These are phyloP conservation scores for Danaus melanippus DNA, from an alignment of 1,140 invertebrate genomes.

Conservation along the genomic window DNA sequence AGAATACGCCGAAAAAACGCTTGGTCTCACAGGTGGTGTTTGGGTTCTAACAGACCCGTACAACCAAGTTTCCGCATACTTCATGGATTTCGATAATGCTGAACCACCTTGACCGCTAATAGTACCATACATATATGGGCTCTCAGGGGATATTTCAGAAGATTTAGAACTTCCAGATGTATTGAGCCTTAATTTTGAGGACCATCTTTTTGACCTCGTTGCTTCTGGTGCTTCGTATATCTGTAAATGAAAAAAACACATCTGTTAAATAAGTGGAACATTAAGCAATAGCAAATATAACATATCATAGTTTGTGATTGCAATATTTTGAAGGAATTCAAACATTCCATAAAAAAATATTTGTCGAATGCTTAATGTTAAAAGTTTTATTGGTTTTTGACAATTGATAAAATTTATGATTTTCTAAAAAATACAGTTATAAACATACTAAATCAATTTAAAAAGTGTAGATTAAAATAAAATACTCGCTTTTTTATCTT, in stretches of 20 bases:
- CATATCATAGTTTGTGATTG: background rate
- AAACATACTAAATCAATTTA: slow-evolving; percentile 1
- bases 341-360: background rate
- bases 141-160: slow-evolving; percentile 63
- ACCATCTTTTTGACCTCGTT: slow-evolving; percentile 63
- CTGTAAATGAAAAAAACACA: slow-evolving; percentile 39
- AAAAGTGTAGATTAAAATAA: too few relatives aligned
- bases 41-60: slow-evolving; percentile 81
- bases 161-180: slow-evolving; percentile 59
- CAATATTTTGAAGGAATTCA: background rate
- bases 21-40: slow-evolving; percentile 71
- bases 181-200: slow-evolving; percentile 61
- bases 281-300: background rate
- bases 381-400: too few relatives aligned
- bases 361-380: background rate
- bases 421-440: background rate
- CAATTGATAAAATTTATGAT: background rate
- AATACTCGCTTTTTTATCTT: too few relatives aligned
- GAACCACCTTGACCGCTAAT: slow-evolving; percentile 71
- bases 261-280: slow-evolving; percentile 2
- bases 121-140: slow-evolving; percentile 62
- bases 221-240: slow-evolving; percentile 58
- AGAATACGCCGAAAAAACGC: slow-evolving; percentile 68
- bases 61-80: slow-evolving; percentile 86
- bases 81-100: slow-evolving; percentile 83